Evolutionary conservation across 2,888 invertebrate species (phyloP).

Genomic region (Catotricha subobsoleta): DNA sequence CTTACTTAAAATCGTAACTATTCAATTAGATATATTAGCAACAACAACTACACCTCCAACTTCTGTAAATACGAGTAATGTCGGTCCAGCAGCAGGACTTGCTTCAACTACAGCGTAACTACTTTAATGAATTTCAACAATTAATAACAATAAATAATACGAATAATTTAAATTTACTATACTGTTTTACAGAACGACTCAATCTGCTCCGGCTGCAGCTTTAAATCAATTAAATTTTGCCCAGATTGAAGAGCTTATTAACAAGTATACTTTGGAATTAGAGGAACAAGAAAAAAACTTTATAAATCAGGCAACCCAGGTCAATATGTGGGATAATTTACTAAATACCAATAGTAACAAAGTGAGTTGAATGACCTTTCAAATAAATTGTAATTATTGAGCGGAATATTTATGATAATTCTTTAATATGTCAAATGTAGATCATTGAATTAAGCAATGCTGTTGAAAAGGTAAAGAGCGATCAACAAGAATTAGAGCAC

Average conservation of each 20-base stretch:
- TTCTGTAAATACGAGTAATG: constrained; percentile 15
- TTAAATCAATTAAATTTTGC: constrained; percentile 52
- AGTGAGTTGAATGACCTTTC: constrained; percentile 27
- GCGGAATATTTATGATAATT: background rate
- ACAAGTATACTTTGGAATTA: constrained; percentile 84
- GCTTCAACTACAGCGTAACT: constrained; percentile 10
- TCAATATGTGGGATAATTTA: constrained; percentile 89
- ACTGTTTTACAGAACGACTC: constrained; percentile 16
- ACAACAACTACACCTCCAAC: constrained; percentile 12
- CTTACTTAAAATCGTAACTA: too few species aligned
- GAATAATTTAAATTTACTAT: background rate
- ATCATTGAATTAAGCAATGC: constrained; percentile 72
- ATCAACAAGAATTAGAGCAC: constrained; percentile 77
- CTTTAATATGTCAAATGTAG: background rate
- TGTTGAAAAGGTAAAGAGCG: constrained; percentile 72
- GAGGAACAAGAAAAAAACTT: constrained; percentile 88
- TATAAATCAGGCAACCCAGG: constrained; percentile 82
- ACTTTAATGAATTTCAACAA: background rate
- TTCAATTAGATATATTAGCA: constrained; percentile 8
- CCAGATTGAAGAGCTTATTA: constrained; percentile 77
- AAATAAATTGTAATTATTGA: background rate
- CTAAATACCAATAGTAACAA: constrained; percentile 84
- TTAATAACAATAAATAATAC: background rate
- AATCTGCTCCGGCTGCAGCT: constrained; percentile 26
- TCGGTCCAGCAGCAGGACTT: constrained; percentile 7